Conservation (phyloP, 2,888 invertebrate genomes). For the Caenorhabditis sp. region DNA sequence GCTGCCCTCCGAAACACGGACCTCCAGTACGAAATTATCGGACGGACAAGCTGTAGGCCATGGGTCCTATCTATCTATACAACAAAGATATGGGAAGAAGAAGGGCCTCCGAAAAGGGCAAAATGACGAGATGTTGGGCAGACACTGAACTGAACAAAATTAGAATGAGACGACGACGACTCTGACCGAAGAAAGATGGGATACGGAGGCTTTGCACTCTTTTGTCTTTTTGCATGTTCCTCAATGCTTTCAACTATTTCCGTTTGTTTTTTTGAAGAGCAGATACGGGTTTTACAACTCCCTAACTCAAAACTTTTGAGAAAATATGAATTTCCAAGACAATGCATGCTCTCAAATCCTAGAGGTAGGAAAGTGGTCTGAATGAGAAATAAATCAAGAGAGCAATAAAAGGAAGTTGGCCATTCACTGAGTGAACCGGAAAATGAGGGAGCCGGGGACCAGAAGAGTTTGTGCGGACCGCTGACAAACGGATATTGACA, state of each 20-base stretch:
- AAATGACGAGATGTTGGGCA: conserved; percentile 27
- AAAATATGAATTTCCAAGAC: background rate
- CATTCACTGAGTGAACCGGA: conserved; percentile 39
- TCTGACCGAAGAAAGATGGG: background rate
- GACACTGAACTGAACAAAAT: conserved; percentile 26
- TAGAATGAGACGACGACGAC: conserved; percentile 27
- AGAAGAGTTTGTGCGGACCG: background rate
- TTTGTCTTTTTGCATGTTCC: conserved; percentile 42
- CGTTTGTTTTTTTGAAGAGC: background rate
- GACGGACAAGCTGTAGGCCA: too few species aligned
- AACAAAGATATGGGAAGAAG: conserved; percentile 34
- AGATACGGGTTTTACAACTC: too few species aligned
- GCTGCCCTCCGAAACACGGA: conserved; percentile 39
- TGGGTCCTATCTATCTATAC: conserved; percentile 40
- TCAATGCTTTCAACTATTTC: conserved; percentile 1
- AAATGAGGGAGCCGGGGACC: conserved; percentile 7
- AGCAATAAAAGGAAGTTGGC: conserved; percentile 45
- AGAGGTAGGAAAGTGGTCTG: too few species aligned
- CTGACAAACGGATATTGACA: conserved; percentile 54
- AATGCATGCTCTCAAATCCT: too few species aligned
- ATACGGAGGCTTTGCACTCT: conserved; percentile 51
- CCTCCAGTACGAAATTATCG: conserved; percentile 56
- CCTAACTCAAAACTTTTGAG: too few species aligned
- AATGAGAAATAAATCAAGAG: conserved; percentile 44
- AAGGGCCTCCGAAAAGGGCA: conserved; percentile 17